Base-by-base conservation (phyloP, 2,797 vertebrate species). In the Rhadinocentrus ornatus region DNA sequence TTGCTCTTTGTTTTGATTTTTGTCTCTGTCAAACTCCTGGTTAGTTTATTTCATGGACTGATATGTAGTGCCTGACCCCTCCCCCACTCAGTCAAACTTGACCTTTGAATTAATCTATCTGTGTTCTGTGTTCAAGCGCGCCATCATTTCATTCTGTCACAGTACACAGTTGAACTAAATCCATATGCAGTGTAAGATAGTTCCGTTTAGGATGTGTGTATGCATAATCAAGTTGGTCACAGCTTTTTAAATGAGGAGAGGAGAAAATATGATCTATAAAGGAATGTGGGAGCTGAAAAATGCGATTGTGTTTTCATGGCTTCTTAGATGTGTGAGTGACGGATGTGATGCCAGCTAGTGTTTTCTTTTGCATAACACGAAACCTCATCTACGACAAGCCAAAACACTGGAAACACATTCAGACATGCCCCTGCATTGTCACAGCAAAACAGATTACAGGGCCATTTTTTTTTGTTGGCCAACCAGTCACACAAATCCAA, bases 161-260 rank as follows among this genome's bases (percentile, higher is more conserved):
- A 54, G 10, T 60, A n/a, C 59, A 53, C 37, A 16, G 18, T 41
- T 54, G 31, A 61, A 24, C 29, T 56, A 41, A n/a, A 75, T 71
- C 46, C 59, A 67, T 62, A 70, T 66, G 62, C 60, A 8, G 46
- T 3, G 4, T 58, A 59, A 83, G 73, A 82, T 62, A 46, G 57
- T 59, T 26, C 31, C 50, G 61, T 76, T 76, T 63, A 75, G 44
- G 39, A 55, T 73, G 73, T 66, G 63, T 68, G 62, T 59, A 22
- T 86, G 83, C 62, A 81, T 88, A 88, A 90, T 87, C 84, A 60
- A 69, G 68, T 88, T 86, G 70, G 75, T 86, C 78, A 83, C 73
- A 71, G 75, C 69, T 68, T 61, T 88, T 84, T 80, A 69, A 81
- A 86, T 50, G 66, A 46, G 65, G 32, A 66, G 62, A 78, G 48